Base-by-base conservation (phyloP, 2,888 invertebrate species). In the Ctenicera cuprea region DNA sequence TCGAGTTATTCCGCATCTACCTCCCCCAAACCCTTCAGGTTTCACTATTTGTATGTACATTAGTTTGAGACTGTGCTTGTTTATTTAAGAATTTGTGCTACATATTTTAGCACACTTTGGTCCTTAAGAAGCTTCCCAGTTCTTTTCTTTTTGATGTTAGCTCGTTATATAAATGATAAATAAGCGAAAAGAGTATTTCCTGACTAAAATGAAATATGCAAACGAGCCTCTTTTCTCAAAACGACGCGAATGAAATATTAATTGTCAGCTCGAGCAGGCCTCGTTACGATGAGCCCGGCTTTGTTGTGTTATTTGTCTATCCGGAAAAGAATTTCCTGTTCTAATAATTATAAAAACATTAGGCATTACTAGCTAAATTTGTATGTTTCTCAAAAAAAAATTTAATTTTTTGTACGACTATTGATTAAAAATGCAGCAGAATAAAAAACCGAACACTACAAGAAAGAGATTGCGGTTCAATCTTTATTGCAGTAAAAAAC, bases 201-300 rank as follows among this genome's bases (percentile, higher is more conserved):
- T 43, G 52, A 61, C 48, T 63, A 37, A 70, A 70, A 70, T 62
- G 50, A 70, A 62, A 64, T 70, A 63, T 63, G 70, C 70, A 70
- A 70, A 70, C 54, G 70, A 69, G 26, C 45, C 20, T 50, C 54
- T 62, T 52, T 54, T 52, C 43, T 52, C 62, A 48, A 70, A 70
- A 41, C 45, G 62, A 62, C 37, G 41, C 61, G 59, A 69, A 63
- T 70, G 61, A 70, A 63, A 70, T 70, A 70, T 70, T 70, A 70
- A 62, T 70, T 70, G 63, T 70, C 70, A 30, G 70, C 30, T 45
- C 48, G 50, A 9, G 50, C 48, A 20, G 63, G 52, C 43, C 54
- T 62, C 38, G 41, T 62, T 62, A 62, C 43, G 62, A 62, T 38
- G 59, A 59, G 38, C 12, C 18, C 65, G 37, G 22, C 50, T 52